phyloP scores from a whole-genome alignment of 2,888 invertebrate genomes.

The Nemapogon koenigi region DNA sequence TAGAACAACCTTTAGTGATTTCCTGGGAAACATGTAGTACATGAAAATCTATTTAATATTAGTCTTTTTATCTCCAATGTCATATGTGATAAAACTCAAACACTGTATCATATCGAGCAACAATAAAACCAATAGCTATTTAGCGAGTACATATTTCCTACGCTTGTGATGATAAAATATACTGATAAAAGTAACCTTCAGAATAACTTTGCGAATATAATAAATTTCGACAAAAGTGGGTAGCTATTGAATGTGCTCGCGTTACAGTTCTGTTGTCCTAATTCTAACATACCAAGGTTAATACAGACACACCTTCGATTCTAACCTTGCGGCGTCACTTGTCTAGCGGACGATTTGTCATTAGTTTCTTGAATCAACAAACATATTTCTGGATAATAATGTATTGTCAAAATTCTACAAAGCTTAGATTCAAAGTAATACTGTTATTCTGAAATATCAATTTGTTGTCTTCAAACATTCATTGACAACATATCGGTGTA shows the following conservation, averaged over 20 bases:
- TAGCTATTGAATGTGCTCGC: slow-evolving; percentile 4
- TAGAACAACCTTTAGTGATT: slow-evolving; percentile 6
- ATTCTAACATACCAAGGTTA: slow-evolving; percentile 8
- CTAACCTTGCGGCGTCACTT: slow-evolving; percentile 5
- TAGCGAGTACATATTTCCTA: slow-evolving; percentile 8
- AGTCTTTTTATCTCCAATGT: slow-evolving; percentile 13
- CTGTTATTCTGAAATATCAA: too few relatives aligned
- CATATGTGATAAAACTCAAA: slow-evolving; percentile 10
- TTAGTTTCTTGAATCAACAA: too few relatives aligned
- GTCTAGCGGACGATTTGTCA: slow-evolving; percentile 9
- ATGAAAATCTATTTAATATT: too few relatives aligned
- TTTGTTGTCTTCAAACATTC: too few relatives aligned
- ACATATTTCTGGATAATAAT: too few relatives aligned
- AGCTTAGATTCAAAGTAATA: too few relatives aligned
- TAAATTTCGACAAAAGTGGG: background rate
- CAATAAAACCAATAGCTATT: slow-evolving; percentile 6
- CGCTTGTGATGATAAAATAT: slow-evolving; percentile 6
- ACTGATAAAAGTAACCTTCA: slow-evolving; percentile 7
- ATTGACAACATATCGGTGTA: too few relatives aligned
- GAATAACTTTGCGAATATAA: slow-evolving; percentile 5
- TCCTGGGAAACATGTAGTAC: slow-evolving; percentile 5
- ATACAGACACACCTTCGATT: slow-evolving; percentile 6
- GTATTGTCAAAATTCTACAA: too few relatives aligned
- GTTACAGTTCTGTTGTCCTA: slow-evolving; percentile 3
- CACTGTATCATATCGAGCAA: slow-evolving; percentile 5